These are phyloP conservation scores for Hydrotaea cyrtoneurina DNA, from an alignment of 2,888 invertebrate genomes.

Conservation along the genomic window DNA sequence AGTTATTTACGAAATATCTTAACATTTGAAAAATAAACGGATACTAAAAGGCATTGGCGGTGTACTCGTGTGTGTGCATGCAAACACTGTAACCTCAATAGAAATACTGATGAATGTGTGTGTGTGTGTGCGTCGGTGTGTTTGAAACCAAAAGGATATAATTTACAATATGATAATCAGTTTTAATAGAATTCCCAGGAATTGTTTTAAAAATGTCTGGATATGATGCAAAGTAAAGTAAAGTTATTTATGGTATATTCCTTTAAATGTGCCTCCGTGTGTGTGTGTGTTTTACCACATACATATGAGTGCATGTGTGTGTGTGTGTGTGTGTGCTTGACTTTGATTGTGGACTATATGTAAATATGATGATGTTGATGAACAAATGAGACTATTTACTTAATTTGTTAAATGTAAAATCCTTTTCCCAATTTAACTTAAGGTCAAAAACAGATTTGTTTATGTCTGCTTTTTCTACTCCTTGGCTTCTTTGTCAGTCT, in stretches of 20 bases:
- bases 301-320: neutral
- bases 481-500: neutral
- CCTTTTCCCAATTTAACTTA: slow-evolving; percentile 66
- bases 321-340: slow-evolving; percentile 20
- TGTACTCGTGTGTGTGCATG: slow-evolving; percentile 33
- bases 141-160: slow-evolving; percentile 50
- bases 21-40: slow-evolving; percentile 39
- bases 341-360: slow-evolving; percentile 47
- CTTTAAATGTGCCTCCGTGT: neutral
- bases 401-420: slow-evolving; percentile 67
- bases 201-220: slow-evolving; percentile 44
- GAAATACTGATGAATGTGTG: slow-evolving; percentile 14
- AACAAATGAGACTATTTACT: slow-evolving; percentile 67
- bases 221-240: slow-evolving; percentile 41
- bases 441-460: slow-evolving; percentile 67
- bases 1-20: slow-evolving; percentile 58
- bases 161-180: slow-evolving; percentile 66
- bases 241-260: slow-evolving; percentile 33
- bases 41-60: neutral
- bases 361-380: slow-evolving; percentile 59
- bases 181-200: slow-evolving; percentile 60
- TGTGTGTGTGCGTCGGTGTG: slow-evolving; percentile 4
- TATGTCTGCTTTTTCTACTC: slow-evolving; percentile 51
- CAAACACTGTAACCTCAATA: slow-evolving; percentile 8
- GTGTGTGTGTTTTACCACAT: neutral